Conservation (phyloP, 92 coral and sea anemone genomes). For the Porites divaricata region DNA sequence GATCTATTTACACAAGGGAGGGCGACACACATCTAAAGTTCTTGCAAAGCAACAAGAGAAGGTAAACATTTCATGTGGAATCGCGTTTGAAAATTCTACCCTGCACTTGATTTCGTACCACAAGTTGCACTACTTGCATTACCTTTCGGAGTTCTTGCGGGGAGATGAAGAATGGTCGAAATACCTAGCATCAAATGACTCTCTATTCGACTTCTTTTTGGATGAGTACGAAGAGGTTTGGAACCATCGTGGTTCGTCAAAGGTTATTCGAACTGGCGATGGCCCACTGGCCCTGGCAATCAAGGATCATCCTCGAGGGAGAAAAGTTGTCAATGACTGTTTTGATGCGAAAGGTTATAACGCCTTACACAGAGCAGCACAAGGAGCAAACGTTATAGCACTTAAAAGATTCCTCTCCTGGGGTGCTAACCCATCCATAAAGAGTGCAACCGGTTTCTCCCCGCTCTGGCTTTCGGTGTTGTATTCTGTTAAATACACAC, state of each 20-base stretch:
- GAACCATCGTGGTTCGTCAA: neutral
- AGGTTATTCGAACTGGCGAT: neutral
- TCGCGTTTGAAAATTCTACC: constrained; percentile 32
- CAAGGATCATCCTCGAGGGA: neutral
- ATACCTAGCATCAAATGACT: neutral
- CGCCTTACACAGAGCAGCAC: constrained; percentile 70
- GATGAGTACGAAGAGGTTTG: constrained; percentile 17
- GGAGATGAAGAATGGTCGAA: neutral
- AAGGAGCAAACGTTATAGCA: constrained; percentile 67
- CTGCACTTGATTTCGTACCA: constrained; percentile 58
- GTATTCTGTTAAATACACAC: constrained; percentile 20
- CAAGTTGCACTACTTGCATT: constrained; percentile 23
- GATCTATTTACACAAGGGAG: constrained; percentile 26
- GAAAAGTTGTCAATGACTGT: constrained; percentile 4
- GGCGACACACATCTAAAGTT: constrained; percentile 60
- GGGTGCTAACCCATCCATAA: constrained; percentile 35
- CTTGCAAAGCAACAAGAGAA: constrained; percentile 14
- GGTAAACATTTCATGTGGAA: constrained; percentile 30
- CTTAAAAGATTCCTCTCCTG: constrained; percentile 28
- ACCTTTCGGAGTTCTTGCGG: neutral
- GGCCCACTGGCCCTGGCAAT: neutral
- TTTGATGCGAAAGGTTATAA: constrained; percentile 56
- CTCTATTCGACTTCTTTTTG: constrained; percentile 49
- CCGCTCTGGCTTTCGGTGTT: constrained; percentile 16
- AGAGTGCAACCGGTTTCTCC: neutral